Conservation (phyloP, 1,140 invertebrate genomes). For the Cheumatopsyche charites region DNA sequence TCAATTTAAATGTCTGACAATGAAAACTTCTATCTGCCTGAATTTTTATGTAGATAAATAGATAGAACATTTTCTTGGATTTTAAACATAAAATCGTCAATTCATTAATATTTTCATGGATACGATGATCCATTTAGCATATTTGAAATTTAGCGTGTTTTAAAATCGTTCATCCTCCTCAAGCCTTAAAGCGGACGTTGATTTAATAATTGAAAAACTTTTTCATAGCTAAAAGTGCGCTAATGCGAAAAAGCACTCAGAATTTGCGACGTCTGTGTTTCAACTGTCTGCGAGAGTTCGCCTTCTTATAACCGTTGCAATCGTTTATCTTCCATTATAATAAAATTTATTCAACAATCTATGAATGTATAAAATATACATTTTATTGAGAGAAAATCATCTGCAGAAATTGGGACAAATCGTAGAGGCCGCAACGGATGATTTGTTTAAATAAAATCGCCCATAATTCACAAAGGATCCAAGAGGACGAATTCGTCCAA, state of each 20-base stretch:
- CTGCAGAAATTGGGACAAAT: background rate
- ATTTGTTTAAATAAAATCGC: slow-evolving; percentile 27
- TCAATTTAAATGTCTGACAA: background rate
- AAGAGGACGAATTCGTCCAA: slow-evolving; percentile 6
- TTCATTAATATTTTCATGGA: too few species aligned
- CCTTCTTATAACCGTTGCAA: background rate
- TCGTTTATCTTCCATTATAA: too few species aligned
- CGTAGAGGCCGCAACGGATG: background rate
- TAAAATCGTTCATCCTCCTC: too few species aligned
- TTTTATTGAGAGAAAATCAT: too few species aligned
- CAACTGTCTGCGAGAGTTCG: slow-evolving; percentile 6
- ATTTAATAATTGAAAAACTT: slow-evolving; percentile 24
- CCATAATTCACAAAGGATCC: slow-evolving; percentile 19
- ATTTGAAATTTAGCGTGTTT: too few species aligned
- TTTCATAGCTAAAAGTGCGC: slow-evolving; percentile 11
- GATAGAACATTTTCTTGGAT: too few species aligned
- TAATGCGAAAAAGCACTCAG: slow-evolving; percentile 26
- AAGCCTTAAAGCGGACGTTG: background rate
- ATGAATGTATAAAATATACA: too few species aligned
- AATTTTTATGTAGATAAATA: too few species aligned
- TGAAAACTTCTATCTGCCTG: slow-evolving; percentile 3
- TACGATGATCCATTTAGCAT: too few species aligned
- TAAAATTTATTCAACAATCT: too few species aligned
- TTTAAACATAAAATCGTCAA: too few species aligned
- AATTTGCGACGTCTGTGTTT: slow-evolving; percentile 20